Evolutionary conservation across 2,888 invertebrate genomes (phyloP), one percentile per base, ranked within the genome.

Genomic region (Tachina grossa): DNA sequence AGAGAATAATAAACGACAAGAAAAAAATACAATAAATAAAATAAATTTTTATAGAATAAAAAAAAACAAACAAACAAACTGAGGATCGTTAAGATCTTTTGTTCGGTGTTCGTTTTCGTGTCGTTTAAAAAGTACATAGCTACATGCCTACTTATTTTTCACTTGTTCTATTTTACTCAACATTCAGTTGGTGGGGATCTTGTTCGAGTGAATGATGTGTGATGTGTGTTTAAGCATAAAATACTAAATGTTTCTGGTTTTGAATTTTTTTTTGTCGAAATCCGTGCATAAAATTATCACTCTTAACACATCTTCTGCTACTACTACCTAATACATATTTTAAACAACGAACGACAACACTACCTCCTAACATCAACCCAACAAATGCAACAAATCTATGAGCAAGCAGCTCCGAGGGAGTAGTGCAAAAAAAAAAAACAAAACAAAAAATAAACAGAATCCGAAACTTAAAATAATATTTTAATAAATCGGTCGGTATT

Each of bases 401-500:
- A n/a, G 53, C 45, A 14, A n/a, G 53, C 45, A 19, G n/a, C 59
- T 41, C 31, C 39, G 51, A 19, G 51, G 6, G 31, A 31, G 31
- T 31, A 22, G 22, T 53, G 11, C 9, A 71, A 63, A 22, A 51
- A 72, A 41, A 77, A 66, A 68, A 31, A 59, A 57, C 47, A 83
- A 61, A 76, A 16, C 11, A 53, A 11, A 51, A 66, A 4, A 66
- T 51, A 6, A 45, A 66, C 39, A 55, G 71, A 61, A 65, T 49
- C n/a, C 11, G 39, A 31, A 49, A 13, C 31, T 39, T 31, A 39
- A 55, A 75, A 63, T 43, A 51, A 39, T 47, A 53, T 41, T 75
- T 31, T 31, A 31, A 31, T 31, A 31, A 80, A 61, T 69, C 61
- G 47, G 76, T 45, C 71, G 80, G 84, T 77, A 81, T 74, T 72